A percentile compares a stretch with the other conserved stretches of the same genome.
These are phyloP conservation scores for Oncorhynchus keta DNA, from an alignment of 2,113 vertebrate species.

Conservation along the genomic window DNA sequence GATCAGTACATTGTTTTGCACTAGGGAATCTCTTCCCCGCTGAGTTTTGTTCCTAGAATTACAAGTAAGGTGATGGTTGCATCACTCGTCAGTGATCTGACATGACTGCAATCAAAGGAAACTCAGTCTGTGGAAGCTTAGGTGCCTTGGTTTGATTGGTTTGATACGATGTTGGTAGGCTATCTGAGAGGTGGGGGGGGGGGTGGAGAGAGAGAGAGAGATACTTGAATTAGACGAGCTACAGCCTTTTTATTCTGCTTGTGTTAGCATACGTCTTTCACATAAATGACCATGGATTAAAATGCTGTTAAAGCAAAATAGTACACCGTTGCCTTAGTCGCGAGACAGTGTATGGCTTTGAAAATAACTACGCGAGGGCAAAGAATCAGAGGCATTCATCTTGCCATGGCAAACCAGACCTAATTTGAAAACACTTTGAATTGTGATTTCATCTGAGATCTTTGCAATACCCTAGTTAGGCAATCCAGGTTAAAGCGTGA, in stretches of 20 bases:
- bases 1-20: no score
- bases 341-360: neutral
- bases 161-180: neutral
- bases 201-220: no score
- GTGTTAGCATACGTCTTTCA: neutral
- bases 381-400: no score
- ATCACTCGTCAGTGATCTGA: neutral
- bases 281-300: neutral
- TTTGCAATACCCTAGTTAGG: no score
- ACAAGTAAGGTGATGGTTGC: no score
- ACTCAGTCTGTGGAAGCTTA: neutral
- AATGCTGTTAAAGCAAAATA: neutral
- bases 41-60: no score
- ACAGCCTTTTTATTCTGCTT: neutral
- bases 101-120: neutral
- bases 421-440: neutral
- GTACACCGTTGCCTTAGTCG: no score
- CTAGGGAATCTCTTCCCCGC: no score
- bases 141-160: neutral
- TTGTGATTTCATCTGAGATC: no score
- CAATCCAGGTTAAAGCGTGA: neutral
- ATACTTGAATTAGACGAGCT: neutral
- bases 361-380: neutral
- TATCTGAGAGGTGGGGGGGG: no score
- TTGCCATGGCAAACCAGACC: no score